phyloP scores from a whole-genome alignment of 2,113 vertebrate genomes.

The Passer domesticus region DNA sequence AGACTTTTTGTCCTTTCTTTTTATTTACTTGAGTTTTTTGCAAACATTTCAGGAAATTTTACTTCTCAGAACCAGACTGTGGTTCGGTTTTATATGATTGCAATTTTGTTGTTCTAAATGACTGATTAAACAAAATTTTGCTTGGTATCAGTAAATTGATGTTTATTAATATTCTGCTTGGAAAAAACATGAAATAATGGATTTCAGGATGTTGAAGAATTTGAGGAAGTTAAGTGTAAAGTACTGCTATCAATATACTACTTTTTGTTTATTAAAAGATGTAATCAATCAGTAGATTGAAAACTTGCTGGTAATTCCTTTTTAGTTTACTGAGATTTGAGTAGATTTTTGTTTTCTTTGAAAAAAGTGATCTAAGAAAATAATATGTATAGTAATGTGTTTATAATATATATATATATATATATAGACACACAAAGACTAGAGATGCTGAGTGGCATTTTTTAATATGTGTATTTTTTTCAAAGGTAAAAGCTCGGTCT shows the following conservation, averaged over 20 bases:
- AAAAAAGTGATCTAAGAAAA: not conserved
- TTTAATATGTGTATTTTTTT: not conserved
- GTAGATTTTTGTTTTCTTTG: not conserved
- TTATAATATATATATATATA: not conserved
- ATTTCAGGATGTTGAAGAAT: not conserved
- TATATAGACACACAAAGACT: not conserved
- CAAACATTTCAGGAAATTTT: not conserved
- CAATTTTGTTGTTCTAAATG: not conserved
- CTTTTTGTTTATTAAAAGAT: not conserved
- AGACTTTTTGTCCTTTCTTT: not conserved
- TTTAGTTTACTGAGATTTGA: not conserved
- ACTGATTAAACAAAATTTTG: not conserved
- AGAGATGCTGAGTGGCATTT: not conserved
- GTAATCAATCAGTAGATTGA: not conserved
- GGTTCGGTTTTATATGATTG: not conserved
- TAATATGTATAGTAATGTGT: not conserved
- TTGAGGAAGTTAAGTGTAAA: not conserved
- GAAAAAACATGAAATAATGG: not conserved
- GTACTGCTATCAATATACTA: not conserved
- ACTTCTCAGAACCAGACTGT: not conserved
- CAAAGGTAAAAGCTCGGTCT: constrained; percentile 92
- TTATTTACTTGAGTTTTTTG: not conserved
- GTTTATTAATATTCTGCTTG: not conserved
- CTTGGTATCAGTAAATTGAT: not conserved
- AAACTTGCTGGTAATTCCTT: not conserved